Percentiles rank a stretch among this genome's conserved stretches.
Evolutionary conservation across 2,797 vertebrate species (phyloP).

Genomic region (Prunella strophiata): DNA sequence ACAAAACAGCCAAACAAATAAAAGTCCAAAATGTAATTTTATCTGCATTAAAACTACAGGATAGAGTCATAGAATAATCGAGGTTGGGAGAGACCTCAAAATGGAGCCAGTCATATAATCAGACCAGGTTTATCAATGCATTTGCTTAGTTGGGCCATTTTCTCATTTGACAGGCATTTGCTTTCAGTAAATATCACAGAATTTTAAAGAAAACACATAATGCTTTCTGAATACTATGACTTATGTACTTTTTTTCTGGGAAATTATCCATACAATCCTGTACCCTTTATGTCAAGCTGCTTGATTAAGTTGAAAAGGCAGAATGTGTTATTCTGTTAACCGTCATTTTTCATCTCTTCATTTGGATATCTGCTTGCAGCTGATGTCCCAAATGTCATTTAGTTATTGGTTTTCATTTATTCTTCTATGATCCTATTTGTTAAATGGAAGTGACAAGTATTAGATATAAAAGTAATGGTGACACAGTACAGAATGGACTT

Average conservation of each 20-base stretch:
- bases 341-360: neutral
- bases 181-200: neutral
- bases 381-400: neutral
- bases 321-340: neutral
- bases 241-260: neutral
- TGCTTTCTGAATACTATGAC: fast-evolving
- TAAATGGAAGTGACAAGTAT: neutral
- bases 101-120: neutral
- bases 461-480: neutral
- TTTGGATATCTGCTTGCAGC: neutral
- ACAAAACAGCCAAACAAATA: neutral
- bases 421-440: neutral
- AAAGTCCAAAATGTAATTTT: neutral
- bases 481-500: neutral
- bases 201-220: neutral
- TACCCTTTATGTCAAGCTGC: neutral
- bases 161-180: neutral
- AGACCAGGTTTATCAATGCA: neutral
- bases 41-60: neutral
- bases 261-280: neutral
- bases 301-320: neutral
- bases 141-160: neutral
- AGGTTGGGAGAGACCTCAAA: neutral
- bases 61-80: neutral
- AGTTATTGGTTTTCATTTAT: neutral